Evolutionary conservation across 2,113 vertebrate genomes (phyloP), one percentile per base, ranked within the genome.

Genomic region (Motacilla tschutschensis): DNA sequence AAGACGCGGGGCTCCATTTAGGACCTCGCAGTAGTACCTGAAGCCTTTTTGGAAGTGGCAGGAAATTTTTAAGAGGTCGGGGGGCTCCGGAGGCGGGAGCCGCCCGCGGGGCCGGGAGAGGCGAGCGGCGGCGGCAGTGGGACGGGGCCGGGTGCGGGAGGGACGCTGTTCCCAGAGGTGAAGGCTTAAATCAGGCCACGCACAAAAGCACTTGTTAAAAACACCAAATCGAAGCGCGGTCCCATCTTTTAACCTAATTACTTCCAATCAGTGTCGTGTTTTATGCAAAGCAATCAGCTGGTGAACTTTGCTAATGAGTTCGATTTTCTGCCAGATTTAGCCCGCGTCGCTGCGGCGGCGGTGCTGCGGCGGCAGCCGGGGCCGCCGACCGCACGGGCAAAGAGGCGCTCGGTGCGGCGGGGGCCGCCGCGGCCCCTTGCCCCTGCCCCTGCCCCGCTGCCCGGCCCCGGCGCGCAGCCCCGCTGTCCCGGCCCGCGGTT

Each of bases 291-390:
- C 98, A 98, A 98, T 98, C 98, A 98, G 98, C 97, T 98, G 97
- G 95, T 98, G 98, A 98, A 98, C 98, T 98, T 97, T 96, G 94
- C 98, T 99, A 99, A 99, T 99, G 98, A 99, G 98, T 98, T 99
- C 98, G 98, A 99, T 99, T 99, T 99, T 99, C 98, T 99, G 98
- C 98, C 98, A 98, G 98, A 98, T 99, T 98, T 99, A 98, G 97
- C 96, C 95, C 97, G 98, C 98, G 97, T 98, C 98, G 97, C 98
- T 97, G 97, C 98, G 95, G 98, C 97, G 89, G 97, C 97, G 97
- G 97, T 96, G 97, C 97, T 90, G 97, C 95, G 51, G 87, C 78
- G 26, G 92, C 70, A 33, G 14, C 66, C 36, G 59, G 85, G 70
- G 58, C 51, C 5, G 81, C 84, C 59, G 35, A 1, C 4, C 7